Percentiles rank a stretch among this genome's conserved stretches.
phyloP scores from a whole-genome alignment of 2,888 invertebrate genomes.

The Tipula unca region DNA sequence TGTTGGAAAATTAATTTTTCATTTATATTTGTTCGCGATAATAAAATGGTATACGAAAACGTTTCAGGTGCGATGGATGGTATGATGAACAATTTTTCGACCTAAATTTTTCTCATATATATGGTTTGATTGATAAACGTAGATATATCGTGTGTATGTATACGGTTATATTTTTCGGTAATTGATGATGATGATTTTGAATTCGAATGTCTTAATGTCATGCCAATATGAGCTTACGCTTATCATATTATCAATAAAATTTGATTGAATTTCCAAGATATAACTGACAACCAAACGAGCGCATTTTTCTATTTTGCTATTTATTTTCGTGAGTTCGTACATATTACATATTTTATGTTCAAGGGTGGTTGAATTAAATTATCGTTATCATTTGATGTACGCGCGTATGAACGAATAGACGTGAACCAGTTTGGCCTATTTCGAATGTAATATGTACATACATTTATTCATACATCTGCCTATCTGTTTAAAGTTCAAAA shows the following conservation, averaged over 20 bases:
- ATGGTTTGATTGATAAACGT: not conserved
- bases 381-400: not conserved
- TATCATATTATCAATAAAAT: not conserved
- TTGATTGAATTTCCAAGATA: not conserved
- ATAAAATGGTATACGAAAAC: too few relatives aligned
- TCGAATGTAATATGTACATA: not conserved
- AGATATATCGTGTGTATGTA: not conserved
- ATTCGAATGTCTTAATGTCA: not conserved
- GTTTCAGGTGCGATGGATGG: too few relatives aligned
- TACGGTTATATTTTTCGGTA: not conserved
- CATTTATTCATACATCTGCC: not conserved
- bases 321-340: not conserved
- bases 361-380: not conserved
- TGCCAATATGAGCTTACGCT: not conserved
- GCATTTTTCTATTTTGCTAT: not conserved
- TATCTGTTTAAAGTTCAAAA: not conserved
- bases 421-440: not conserved
- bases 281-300: not conserved
- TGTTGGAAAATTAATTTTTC: not conserved
- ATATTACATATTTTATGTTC: not conserved
- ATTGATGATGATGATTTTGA: not conserved
- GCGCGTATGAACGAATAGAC: not conserved
- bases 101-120: not conserved
- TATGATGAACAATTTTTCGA: not conserved
- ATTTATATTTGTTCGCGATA: not conserved